Evolutionary conservation across 2,888 invertebrate genomes (phyloP).

Genomic region (Ophion obscuratus): DNA sequence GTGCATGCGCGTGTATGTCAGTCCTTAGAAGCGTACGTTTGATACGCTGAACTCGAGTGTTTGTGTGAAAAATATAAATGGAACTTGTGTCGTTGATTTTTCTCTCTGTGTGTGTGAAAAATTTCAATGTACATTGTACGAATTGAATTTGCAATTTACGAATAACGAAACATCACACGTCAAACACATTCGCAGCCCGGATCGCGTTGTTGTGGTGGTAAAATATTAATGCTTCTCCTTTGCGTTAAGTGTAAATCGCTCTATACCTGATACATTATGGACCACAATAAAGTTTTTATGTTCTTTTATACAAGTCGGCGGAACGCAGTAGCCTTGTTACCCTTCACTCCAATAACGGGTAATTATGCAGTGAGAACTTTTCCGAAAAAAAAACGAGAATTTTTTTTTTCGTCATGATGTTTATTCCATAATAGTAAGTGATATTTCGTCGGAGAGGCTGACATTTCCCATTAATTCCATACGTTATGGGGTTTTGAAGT

Average conservation of each 20-base stretch:
- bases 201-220: constrained; percentile 35
- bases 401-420: too few relatives aligned
- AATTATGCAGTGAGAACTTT: too few relatives aligned
- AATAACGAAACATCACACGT: constrained; percentile 29
- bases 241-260: constrained; percentile 72
- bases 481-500: too few relatives aligned
- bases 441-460: too few relatives aligned
- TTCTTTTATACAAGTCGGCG: constrained; percentile 73
- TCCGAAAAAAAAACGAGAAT: too few relatives aligned
- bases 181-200: constrained; percentile 39
- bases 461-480: too few relatives aligned
- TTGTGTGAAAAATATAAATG: constrained; percentile 31
- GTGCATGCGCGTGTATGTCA: constrained; percentile 66
- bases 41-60: constrained; percentile 24
- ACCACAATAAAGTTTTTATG: constrained; percentile 80
- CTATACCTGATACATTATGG: constrained; percentile 75
- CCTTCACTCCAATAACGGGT: not conserved
- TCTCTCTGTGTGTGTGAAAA: not conserved
- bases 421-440: too few relatives aligned
- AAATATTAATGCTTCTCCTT: constrained; percentile 57
- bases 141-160: constrained; percentile 40
- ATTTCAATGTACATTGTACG: constrained; percentile 15
- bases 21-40: constrained; percentile 56
- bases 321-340: not conserved
- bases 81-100: constrained; percentile 20